These are phyloP conservation scores for Nibea albiflora DNA, from an alignment of 2,113 vertebrate genomes.

Conservation along the genomic window DNA sequence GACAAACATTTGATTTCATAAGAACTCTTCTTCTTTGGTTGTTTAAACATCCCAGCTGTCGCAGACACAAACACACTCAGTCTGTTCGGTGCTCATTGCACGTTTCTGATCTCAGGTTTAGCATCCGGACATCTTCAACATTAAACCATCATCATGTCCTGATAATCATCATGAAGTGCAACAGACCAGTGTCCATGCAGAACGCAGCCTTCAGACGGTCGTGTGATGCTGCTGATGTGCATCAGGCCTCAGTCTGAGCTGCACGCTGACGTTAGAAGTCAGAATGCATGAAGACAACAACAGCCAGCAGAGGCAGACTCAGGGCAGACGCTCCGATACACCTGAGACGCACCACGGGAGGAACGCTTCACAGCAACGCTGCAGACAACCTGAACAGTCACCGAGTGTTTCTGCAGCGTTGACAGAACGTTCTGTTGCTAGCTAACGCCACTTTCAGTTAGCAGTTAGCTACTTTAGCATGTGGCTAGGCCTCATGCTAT, in stretches of 20 bases:
- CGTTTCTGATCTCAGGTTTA: no score
- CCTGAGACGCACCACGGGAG: constrained; percentile 27
- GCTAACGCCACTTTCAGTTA: no score
- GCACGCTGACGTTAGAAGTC: constrained; percentile 11
- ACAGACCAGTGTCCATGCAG: background rate
- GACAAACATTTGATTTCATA: constrained; percentile 26
- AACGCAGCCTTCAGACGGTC: background rate
- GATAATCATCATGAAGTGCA: background rate
- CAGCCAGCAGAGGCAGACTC: background rate
- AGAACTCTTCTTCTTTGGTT: background rate
- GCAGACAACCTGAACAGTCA: no score
- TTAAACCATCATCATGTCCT: background rate
- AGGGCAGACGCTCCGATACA: background rate
- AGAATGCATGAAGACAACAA: constrained; percentile 46
- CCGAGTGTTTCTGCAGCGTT: no score
- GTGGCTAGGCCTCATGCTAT: no score
- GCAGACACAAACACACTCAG: no score
- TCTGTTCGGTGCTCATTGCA: no score
- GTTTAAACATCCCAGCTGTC: constrained; percentile 3
- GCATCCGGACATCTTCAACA: no score
- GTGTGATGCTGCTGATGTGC: background rate
- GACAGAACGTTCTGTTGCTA: no score
- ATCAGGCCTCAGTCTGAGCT: background rate
- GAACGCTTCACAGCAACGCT: no score
- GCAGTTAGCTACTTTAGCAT: no score